phyloP scores from a whole-genome alignment of 2,888 invertebrate genomes.

The Agonopterix arenella region DNA sequence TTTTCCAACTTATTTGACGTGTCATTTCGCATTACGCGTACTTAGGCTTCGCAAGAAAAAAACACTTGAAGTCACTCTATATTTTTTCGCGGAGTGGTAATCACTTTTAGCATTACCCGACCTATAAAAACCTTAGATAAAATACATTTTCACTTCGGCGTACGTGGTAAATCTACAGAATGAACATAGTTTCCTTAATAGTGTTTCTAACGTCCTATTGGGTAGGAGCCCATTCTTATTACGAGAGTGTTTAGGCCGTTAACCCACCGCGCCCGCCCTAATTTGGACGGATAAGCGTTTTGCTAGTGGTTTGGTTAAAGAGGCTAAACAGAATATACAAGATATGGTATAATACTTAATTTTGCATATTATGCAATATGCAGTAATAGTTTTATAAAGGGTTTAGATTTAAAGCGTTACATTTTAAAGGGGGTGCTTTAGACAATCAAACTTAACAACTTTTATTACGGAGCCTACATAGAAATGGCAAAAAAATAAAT shows the following conservation, averaged over 20 bases:
- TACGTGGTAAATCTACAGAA: background rate
- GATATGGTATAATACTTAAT: background rate
- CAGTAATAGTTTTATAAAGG: too few relatives aligned
- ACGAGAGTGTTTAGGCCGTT: slow-evolving; percentile 10
- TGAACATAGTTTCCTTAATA: background rate
- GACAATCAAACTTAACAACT: too few relatives aligned
- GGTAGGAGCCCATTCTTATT: slow-evolving; percentile 3
- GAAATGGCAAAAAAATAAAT: too few relatives aligned
- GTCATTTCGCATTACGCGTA: slow-evolving; percentile 23
- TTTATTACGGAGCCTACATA: too few relatives aligned
- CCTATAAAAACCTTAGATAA: slow-evolving; percentile 1
- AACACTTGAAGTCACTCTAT: background rate
- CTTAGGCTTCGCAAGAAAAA: background rate
- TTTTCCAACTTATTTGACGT: slow-evolving; percentile 62
- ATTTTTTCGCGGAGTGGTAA: slow-evolving; percentile 1
- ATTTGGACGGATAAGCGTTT: slow-evolving; percentile 3
- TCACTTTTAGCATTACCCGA: slow-evolving; percentile 1
- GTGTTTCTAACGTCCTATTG: background rate
- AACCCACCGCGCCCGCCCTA: slow-evolving; percentile 8
- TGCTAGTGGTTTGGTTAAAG: background rate
- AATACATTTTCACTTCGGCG: slow-evolving; percentile 1
- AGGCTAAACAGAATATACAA: too few relatives aligned
- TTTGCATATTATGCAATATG: background rate
- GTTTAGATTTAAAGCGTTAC: too few relatives aligned
- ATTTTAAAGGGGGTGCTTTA: too few relatives aligned